Evolutionary conservation across 2,888 invertebrate genomes (phyloP).

Genomic region (Salpingus planirostris): DNA sequence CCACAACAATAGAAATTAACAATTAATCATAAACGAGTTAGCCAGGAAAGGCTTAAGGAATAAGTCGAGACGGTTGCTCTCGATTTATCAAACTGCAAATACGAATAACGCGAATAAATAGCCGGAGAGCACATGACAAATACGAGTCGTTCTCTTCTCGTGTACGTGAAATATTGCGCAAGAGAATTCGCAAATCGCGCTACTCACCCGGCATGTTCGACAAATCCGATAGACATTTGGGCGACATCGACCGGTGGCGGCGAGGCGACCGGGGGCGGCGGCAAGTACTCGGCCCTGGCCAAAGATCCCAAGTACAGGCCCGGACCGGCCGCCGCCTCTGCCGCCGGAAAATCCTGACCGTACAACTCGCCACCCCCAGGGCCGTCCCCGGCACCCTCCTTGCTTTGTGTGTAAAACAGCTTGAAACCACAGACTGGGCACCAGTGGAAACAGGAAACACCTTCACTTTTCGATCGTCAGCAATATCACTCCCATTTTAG

Average conservation of each 20-base stretch:
- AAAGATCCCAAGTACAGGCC: conserved; percentile 28
- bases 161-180: neutral
- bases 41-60: too few species aligned
- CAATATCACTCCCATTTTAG: too few species aligned
- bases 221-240: conserved; percentile 28
- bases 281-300: conserved; percentile 31
- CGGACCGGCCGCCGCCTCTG: conserved; percentile 24
- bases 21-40: too few species aligned
- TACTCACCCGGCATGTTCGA: conserved; percentile 36
- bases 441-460: too few species aligned
- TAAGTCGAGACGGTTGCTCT: too few species aligned
- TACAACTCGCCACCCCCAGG: conserved; percentile 33
- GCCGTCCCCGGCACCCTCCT: conserved; percentile 29
- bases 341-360: conserved; percentile 28
- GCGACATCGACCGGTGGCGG: conserved; percentile 30
- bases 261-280: conserved; percentile 30
- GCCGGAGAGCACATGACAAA: too few species aligned
- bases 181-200: neutral
- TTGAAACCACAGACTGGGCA: too few species aligned
- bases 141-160: neutral
- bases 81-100: too few species aligned
- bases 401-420: conserved; percentile 36
- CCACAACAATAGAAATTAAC: too few species aligned
- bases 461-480: too few species aligned
- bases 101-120: too few species aligned